Base-by-base conservation (phyloP, 2,888 invertebrate species). In the Sceliomorpha sp. region DNA sequence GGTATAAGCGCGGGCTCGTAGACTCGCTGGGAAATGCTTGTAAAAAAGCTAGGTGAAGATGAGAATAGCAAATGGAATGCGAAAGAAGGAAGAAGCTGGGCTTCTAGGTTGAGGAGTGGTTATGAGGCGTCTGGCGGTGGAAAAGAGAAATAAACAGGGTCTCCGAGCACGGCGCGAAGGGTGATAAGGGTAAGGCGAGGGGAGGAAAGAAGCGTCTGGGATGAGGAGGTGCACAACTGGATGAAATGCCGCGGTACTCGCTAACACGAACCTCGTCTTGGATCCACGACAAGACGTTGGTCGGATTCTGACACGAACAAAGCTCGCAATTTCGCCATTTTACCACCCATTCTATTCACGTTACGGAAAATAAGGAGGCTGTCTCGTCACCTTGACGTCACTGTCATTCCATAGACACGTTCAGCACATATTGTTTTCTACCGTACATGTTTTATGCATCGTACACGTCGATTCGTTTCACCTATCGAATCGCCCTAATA, bases 241-340 rank as follows among this genome's bases (percentile, higher is more conserved):
- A 56, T 45, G 68, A 62, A 51, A 68, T 68, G 55, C 62, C 58
- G 36, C 37, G 62, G n/a, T 40, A 58, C 50, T 60, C 37, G 56
- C 50, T 62, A 62, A 62, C 56, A 45, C 56, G 55, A 68, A 62
- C 56, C 68, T 56, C 51, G 42, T 53, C 51, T 50, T 20, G 50
- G 50, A 50, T 60, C 50, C 62, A 39, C 45, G 59, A 73, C 66
- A 71, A 69, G 53, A 71, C 72, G 66, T 73, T 64, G 76, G 67
- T 59, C 62, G 73, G 47, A 70, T 78, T 75, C 76, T 78, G 81
- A 80, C 81, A 74, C 73, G 80, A 83, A 84, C 80, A 82, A 83
- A 83, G 82, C 81, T 84, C 70, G 80, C 83, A 83, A 84, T 84
- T 83, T 84, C 78, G 73, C 73, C 75, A 70, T 74, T 75, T 77